Evolutionary conservation across 2,797 vertebrate genomes (phyloP).

Genomic region (Mormyrops boulengeri): DNA sequence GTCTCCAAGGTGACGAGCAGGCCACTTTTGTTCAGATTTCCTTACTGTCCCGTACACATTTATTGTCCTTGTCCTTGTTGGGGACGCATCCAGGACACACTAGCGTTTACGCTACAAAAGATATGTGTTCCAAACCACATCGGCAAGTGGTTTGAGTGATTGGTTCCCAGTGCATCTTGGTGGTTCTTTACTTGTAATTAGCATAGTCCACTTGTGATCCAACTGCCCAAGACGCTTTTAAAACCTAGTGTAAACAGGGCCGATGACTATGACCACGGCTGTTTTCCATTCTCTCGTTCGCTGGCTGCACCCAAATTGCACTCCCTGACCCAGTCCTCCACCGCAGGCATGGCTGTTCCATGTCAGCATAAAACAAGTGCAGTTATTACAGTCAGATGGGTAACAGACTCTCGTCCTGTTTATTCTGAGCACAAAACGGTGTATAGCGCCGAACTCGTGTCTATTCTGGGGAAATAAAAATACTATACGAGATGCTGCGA

Average conservation of each 20-base stretch:
- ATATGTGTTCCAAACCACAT: neutral
- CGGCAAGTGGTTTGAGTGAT: neutral
- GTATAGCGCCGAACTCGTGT: neutral
- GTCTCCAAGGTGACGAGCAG: neutral
- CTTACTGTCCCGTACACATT: neutral
- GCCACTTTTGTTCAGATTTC: neutral
- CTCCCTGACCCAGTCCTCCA: neutral
- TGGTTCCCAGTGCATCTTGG: neutral
- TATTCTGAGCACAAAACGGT: neutral
- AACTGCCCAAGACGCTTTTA: neutral
- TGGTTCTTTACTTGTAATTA: neutral
- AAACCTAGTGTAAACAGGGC: neutral
- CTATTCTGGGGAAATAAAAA: neutral
- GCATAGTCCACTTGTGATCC: neutral
- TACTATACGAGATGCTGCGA: neutral
- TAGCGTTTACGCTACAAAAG: neutral
- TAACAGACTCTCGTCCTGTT: neutral
- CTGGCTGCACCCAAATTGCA: neutral
- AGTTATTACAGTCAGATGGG: neutral
- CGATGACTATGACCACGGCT: neutral
- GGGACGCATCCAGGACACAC: neutral
- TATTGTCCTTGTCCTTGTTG: neutral
- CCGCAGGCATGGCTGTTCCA: neutral
- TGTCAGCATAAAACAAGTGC: neutral
- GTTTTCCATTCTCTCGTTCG: neutral